phyloP scores from a whole-genome alignment of 1,140 invertebrate genomes.

The Uloborus diversus region DNA sequence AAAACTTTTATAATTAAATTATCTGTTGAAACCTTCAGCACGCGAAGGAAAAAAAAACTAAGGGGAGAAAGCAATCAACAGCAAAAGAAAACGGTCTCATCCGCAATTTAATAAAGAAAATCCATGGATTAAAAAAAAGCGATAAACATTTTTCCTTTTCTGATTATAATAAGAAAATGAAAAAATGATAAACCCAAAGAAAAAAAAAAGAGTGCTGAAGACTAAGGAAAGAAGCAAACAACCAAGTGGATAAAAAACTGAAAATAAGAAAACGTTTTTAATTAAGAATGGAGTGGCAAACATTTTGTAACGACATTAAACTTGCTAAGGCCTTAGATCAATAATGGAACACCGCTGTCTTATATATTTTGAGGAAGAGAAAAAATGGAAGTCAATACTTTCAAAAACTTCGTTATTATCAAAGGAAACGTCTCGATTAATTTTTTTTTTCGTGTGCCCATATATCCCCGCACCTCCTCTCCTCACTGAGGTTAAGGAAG shows the following conservation, averaged over 20 bases:
- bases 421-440: conserved; percentile 56
- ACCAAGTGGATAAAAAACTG: conserved; percentile 30
- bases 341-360: conserved; percentile 48
- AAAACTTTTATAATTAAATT: conserved; percentile 56
- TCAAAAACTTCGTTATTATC: conserved; percentile 55
- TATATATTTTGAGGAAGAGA: conserved; percentile 40
- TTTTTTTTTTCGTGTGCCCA: conserved; percentile 9
- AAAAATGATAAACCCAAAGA: conserved; percentile 48
- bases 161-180: conserved; percentile 57
- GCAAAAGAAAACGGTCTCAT: conserved; percentile 38
- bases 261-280: conserved; percentile 57
- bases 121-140: conserved; percentile 56
- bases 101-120: conserved; percentile 56
- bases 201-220: conserved; percentile 9
- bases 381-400: conserved; percentile 56
- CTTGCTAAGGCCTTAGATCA: conserved; percentile 51
- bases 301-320: conserved; percentile 56
- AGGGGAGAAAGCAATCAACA: conserved; percentile 33
- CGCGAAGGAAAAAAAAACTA: not conserved
- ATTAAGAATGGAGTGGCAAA: conserved; percentile 56
- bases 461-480: not conserved
- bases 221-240: conserved; percentile 49
- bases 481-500: conserved; percentile 47
- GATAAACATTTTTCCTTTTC: conserved; percentile 57
- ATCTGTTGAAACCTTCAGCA: conserved; percentile 47